phyloP scores from a whole-genome alignment of 1,140 invertebrate species.

The Andrena cerasifolii region DNA sequence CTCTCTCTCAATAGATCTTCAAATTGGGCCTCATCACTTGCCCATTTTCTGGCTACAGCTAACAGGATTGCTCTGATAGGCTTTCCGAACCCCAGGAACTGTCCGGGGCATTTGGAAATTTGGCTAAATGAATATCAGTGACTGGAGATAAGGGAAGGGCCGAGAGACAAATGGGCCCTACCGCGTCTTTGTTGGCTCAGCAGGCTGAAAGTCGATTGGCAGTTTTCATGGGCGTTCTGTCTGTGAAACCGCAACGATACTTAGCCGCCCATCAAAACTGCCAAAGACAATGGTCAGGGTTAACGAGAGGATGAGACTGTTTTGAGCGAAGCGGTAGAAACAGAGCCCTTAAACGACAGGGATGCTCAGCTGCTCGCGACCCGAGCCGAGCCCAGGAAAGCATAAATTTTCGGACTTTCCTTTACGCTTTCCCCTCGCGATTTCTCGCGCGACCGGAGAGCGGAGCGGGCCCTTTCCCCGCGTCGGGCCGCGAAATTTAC shows the following conservation, averaged over 20 bases:
- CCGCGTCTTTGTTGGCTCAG: background rate
- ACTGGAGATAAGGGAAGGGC: background rate
- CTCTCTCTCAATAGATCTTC: too few species aligned
- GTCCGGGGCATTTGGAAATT: background rate
- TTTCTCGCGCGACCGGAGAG: background rate
- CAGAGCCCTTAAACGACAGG: background rate
- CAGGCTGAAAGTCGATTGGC: conserved; percentile 1
- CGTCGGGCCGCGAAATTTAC: conserved; percentile 13
- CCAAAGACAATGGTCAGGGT: conserved; percentile 20
- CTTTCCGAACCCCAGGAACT: background rate
- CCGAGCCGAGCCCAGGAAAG: background rate
- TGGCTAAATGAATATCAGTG: background rate
- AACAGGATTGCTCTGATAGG: too few species aligned
- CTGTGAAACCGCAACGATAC: conserved; percentile 18
- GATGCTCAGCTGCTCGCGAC: background rate
- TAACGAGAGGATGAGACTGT: conserved; percentile 38
- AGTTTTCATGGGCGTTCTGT: background rate
- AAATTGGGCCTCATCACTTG: too few species aligned
- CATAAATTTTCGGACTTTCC: conserved; percentile 40
- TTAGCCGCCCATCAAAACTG: conserved; percentile 8
- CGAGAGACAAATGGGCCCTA: background rate
- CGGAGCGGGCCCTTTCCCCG: background rate
- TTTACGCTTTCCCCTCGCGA: conserved; percentile 16
- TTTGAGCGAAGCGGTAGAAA: conserved; percentile 32
- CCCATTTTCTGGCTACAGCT: too few species aligned